These are phyloP conservation scores for Lutraria rhynchaena DNA, from an alignment of 1,140 invertebrate species.

Conservation along the genomic window DNA sequence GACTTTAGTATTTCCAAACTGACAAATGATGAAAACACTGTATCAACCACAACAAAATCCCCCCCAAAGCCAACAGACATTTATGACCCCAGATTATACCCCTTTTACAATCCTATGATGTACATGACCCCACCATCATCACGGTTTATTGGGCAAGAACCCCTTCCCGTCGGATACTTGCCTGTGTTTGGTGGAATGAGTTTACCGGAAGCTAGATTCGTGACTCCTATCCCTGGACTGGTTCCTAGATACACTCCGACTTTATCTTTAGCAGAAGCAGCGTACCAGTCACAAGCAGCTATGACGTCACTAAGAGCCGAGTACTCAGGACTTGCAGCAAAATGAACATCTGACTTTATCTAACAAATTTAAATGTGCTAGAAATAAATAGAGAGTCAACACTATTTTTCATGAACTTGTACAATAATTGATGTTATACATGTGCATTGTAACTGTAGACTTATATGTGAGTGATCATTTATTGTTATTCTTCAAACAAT, in stretches of 20 bases:
- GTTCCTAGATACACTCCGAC: conserved; percentile 13
- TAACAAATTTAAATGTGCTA: no score
- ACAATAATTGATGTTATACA: no score
- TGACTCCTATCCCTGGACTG: conserved; percentile 7
- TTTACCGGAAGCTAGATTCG: conserved; percentile 9
- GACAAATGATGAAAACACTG: conserved; percentile 40
- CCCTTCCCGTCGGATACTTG: conserved; percentile 30
- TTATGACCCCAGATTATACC: conserved; percentile 20
- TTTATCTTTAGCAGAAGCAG: conserved; percentile 34
- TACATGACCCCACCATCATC: conserved; percentile 24
- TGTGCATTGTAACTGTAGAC: no score
- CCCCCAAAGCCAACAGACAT: neutral
- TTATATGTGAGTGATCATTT: no score
- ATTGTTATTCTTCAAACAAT: no score
- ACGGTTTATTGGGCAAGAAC: conserved; percentile 23
- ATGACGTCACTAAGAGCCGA: conserved; percentile 8
- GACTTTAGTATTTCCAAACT: conserved; percentile 58
- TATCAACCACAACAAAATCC: neutral
- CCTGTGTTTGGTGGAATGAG: conserved; percentile 37
- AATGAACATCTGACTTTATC: neutral
- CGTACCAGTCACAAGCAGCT: conserved; percentile 36
- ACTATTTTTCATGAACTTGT: no score
- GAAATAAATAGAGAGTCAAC: no score
- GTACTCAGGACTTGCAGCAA: conserved; percentile 30
- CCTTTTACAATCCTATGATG: conserved; percentile 51